Conservation (phyloP, 2,113 vertebrate genomes). For the Heterotis niloticus region DNA sequence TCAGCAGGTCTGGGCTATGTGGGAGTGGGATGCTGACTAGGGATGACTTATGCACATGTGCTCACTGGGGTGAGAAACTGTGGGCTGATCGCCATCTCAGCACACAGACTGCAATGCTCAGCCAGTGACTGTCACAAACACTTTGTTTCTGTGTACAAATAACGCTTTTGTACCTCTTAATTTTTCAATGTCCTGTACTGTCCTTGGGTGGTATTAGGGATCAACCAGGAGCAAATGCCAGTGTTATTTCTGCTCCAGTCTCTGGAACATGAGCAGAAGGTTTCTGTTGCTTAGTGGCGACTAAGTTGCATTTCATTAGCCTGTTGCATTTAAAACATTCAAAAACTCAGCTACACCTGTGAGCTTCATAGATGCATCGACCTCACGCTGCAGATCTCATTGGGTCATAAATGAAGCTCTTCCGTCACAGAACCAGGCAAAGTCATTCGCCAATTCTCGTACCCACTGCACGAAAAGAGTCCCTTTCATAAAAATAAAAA, state of each 20-base stretch:
- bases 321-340: neutral
- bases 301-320: neutral
- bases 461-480: neutral
- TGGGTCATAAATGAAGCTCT: no score
- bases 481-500: neutral
- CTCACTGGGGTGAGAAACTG: slow-evolving; percentile 3
- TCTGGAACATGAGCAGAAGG: neutral
- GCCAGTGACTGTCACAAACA: neutral
- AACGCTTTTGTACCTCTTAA: neutral
- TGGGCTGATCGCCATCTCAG: neutral
- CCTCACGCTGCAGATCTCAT: no score
- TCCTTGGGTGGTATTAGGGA: neutral
- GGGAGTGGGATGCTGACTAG: slow-evolving; percentile 46
- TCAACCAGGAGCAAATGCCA: neutral
- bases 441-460: no score
- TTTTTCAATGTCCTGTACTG: neutral
- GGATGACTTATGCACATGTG: neutral
- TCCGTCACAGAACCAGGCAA: no score
- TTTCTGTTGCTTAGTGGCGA: neutral
- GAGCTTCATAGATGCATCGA: no score
- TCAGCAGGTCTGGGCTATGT: slow-evolving; percentile 53
- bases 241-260: neutral
- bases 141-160: neutral
- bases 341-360: neutral
- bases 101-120: neutral